These are phyloP conservation scores for Ecliptopera silaceata DNA, from an alignment of 2,888 invertebrate genomes.

Conservation along the genomic window DNA sequence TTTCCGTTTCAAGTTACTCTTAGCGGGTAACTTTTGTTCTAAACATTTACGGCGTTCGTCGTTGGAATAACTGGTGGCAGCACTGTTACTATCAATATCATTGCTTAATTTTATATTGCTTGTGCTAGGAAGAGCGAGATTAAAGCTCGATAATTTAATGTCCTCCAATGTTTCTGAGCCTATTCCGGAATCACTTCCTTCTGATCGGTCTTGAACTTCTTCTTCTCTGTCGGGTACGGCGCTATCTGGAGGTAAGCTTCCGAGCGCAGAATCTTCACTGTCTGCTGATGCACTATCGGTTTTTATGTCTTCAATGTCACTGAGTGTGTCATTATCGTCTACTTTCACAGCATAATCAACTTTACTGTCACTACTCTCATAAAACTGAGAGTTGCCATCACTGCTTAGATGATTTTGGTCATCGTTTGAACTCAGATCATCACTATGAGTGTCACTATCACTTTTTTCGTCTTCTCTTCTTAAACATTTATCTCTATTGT, in stretches of 20 bases:
- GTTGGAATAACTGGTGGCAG: constrained; percentile 36
- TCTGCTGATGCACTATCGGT: constrained; percentile 80
- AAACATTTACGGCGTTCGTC: constrained; percentile 39
- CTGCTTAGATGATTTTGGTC: constrained; percentile 69
- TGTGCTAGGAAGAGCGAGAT: constrained; percentile 60
- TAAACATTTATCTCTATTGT: constrained; percentile 47
- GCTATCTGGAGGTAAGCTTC: constrained; percentile 81
- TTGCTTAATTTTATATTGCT: constrained; percentile 45
- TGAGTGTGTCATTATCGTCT: constrained; percentile 78
- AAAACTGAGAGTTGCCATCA: constrained; percentile 75
- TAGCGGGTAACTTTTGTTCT: constrained; percentile 52
- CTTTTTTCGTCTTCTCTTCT: constrained; percentile 65
- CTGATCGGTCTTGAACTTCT: constrained; percentile 87
- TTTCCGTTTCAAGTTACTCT: constrained; percentile 88
- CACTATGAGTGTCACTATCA: constrained; percentile 74
- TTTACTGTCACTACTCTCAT: constrained; percentile 80
- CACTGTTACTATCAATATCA: constrained; percentile 39
- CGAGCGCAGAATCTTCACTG: constrained; percentile 85
- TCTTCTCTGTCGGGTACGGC: constrained; percentile 77
- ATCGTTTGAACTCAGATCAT: constrained; percentile 68
- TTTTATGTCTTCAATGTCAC: constrained; percentile 80
- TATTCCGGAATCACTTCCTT: constrained; percentile 92
- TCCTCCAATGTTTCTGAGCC: constrained; percentile 89
- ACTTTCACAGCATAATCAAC: constrained; percentile 75
- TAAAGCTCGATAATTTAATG: constrained; percentile 63